Evolutionary conservation across 2,113 vertebrate genomes (phyloP).

Genomic region (Pampusana beccarii): DNA sequence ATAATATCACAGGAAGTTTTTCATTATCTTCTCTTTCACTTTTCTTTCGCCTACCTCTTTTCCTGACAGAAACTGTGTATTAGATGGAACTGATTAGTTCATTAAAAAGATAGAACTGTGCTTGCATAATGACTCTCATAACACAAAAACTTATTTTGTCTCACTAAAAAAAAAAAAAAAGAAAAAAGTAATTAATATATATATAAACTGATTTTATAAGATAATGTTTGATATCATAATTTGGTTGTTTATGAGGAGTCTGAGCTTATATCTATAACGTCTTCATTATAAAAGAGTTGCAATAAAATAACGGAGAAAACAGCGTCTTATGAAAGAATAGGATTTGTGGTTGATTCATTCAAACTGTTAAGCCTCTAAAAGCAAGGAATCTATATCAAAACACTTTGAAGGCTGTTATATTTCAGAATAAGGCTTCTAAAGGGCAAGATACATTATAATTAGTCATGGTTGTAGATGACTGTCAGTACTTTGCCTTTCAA

Average conservation of each 20-base stretch:
- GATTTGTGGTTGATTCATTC: background rate
- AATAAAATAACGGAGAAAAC: background rate
- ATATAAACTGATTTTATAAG: background rate
- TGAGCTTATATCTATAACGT: background rate
- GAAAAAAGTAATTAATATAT: background rate
- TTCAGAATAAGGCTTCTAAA: slow-evolving; percentile 12
- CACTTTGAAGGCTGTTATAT: background rate
- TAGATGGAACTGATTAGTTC: background rate
- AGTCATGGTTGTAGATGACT: background rate
- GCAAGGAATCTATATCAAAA: background rate
- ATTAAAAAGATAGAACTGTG: background rate
- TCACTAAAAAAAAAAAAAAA: background rate
- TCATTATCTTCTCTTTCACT: background rate
- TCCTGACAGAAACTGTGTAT: background rate
- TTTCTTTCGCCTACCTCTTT: background rate
- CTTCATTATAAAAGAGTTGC: background rate
- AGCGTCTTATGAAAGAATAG: background rate
- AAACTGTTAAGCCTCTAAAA: background rate
- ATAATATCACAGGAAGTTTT: background rate
- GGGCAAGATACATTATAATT: background rate
- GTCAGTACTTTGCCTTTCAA: background rate
- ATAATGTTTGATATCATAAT: background rate
- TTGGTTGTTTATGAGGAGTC: background rate
- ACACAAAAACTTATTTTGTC: background rate
- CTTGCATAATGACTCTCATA: background rate